Evolutionary conservation across 2,113 vertebrate species (phyloP), one percentile per base, ranked within the genome.

Genomic region (Candoia aspera): DNA sequence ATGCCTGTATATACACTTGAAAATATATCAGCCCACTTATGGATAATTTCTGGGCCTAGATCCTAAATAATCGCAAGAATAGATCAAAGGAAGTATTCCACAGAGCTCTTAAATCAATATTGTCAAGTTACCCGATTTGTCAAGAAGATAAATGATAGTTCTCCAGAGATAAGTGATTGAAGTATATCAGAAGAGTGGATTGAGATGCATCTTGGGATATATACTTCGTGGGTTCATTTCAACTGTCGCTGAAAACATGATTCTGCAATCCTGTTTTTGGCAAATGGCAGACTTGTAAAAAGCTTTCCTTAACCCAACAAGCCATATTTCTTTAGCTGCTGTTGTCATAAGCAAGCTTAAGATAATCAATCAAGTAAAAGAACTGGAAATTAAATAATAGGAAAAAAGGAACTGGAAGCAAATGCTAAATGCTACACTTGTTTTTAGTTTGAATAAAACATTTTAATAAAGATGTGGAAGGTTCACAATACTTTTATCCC

Each of bases 1-100:
- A 1, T 86, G 15, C 8, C 29, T 0, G 0, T 68, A 3, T 46
- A 11, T 37, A 5, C 17, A 68, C 58, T 4, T 19, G 6, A 0
- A 11, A 5, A 46, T 8, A 1, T 19, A 86, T 0, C 9, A 53
- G 1, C 4, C 49, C 1, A 84, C 23, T 89, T 29, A 90, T 59
- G 42, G 21, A 88, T 3, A 84, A 73, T 83, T 87, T 68, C 4
- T 92, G 42, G 26, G 59, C 19, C 90, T 68, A 54, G 49, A 2
- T 55, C 21, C 55, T 84, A 87, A 90, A 90, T 26, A 37, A 33
- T 29, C 87, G 46, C 29, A 13, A 33, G 37, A 90, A 37, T 86
- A 46, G 5, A 46, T 88, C 42, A 84, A 10, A 58, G 42, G 73
- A 84, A 60, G 19, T n/a, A 92, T 42, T 88, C 29, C 33, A 9